A percentile compares a stretch with the other conserved stretches of the same genome.
phyloP scores from a whole-genome alignment of 2,888 invertebrate species.

The Drosophila engyochracea region DNA sequence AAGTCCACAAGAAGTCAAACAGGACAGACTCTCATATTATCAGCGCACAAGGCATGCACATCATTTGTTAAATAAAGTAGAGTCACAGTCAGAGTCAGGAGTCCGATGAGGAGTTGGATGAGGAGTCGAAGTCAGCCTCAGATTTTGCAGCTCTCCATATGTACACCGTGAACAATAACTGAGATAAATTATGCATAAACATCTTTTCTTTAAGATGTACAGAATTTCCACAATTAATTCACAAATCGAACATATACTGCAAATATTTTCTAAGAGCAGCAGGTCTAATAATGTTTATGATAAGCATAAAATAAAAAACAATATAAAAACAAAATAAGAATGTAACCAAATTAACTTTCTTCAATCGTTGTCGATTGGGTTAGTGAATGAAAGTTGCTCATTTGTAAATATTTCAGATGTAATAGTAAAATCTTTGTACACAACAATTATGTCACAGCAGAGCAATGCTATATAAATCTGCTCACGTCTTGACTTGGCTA shows the following conservation, averaged over 20 bases:
- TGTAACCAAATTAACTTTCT: background rate
- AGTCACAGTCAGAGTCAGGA: constrained; percentile 25
- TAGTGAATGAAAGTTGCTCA: background rate
- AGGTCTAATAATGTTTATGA: background rate
- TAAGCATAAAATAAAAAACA: background rate
- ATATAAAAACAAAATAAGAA: background rate
- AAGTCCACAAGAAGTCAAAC: constrained; percentile 14
- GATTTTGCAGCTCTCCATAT: constrained; percentile 11
- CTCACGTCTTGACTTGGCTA: background rate
- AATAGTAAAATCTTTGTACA: background rate
- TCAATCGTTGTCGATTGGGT: background rate
- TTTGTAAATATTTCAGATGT: background rate
- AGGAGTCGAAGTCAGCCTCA: constrained; percentile 18
- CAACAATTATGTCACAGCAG: background rate
- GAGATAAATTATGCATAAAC: background rate
- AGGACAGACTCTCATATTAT: constrained; percentile 60
- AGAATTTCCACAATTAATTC: background rate
- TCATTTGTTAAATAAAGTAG: constrained; percentile 76
- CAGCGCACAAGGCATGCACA: constrained; percentile 69
- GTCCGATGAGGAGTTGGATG: background rate
- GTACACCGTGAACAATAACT: background rate
- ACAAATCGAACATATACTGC: background rate
- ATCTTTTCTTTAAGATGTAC: background rate
- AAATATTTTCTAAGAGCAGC: background rate
- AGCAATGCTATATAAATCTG: background rate